phyloP scores from a whole-genome alignment of 2,797 vertebrate species.

The Garrulus glandarius region DNA sequence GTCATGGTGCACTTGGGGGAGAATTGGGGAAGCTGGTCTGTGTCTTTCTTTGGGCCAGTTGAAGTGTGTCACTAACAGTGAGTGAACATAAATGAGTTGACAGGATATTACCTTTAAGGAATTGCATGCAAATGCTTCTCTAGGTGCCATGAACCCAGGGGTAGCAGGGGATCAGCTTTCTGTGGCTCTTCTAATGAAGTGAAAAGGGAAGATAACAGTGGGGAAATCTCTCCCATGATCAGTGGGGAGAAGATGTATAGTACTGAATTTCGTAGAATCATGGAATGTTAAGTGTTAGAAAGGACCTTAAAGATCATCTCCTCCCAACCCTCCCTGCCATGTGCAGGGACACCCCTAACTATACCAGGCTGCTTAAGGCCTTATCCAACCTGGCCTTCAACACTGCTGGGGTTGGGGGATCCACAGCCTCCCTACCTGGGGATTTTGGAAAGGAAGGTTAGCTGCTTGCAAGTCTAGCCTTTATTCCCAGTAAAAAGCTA shows the following conservation, averaged over 20 bases:
- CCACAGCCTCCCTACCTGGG: not conserved
- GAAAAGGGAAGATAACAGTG: not conserved
- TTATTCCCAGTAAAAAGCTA: not conserved
- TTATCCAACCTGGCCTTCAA: not conserved
- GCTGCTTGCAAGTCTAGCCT: not conserved
- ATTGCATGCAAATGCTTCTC: not conserved
- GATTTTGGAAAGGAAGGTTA: not conserved
- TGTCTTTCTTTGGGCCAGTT: not conserved
- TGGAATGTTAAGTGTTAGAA: not conserved
- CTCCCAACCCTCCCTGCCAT: not conserved
- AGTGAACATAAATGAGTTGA: not conserved
- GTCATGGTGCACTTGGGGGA: not conserved
- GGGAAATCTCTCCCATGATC: fast-evolving
- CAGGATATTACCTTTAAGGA: not conserved
- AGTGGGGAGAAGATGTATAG: not conserved
- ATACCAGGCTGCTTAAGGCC: not conserved
- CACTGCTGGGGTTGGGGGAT: not conserved
- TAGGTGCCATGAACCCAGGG: not conserved
- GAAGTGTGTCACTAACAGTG: not conserved
- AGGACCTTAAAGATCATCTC: not conserved
- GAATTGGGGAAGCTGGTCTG: not conserved
- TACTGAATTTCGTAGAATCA: not conserved
- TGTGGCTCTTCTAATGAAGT: not conserved
- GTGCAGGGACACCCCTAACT: not conserved
- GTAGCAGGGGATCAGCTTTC: not conserved